Conservation (phyloP, 2,113 vertebrate genomes). For the Ranitomeya variabilis region DNA sequence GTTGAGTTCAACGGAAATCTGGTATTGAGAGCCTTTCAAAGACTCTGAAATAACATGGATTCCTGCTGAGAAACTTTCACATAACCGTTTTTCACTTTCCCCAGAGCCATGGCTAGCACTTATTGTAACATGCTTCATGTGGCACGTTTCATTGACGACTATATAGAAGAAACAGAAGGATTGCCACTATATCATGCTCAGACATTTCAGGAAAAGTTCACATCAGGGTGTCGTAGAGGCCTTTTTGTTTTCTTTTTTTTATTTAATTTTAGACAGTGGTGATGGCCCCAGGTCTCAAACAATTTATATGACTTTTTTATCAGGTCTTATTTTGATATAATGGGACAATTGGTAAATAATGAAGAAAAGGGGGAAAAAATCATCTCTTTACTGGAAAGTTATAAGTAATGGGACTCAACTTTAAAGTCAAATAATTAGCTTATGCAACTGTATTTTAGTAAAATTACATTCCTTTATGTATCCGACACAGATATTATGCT, state of each 20-base stretch:
- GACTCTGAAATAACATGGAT: constrained; percentile 9
- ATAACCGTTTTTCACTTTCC: neutral
- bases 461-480: neutral
- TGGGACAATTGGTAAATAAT: neutral
- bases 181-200: neutral
- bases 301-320: neutral
- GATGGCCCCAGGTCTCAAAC: neutral
- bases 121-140: constrained; percentile 6
- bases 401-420: neutral
- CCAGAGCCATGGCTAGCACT: neutral
- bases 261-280: neutral
- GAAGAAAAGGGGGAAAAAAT: neutral
- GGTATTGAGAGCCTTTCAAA: neutral
- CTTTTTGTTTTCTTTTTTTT: neutral
- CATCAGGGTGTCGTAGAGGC: neutral
- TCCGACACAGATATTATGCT: neutral
- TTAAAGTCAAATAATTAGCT: neutral
- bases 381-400: neutral
- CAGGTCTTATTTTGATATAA: neutral
- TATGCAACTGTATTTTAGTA: neutral
- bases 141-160: constrained; percentile 14
- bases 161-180: neutral
- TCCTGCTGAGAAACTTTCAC: constrained; percentile 14
- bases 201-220: neutral
- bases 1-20: neutral